A percentile compares a stretch with the other conserved stretches of the same genome.
Evolutionary conservation across 2,888 invertebrate species (phyloP).

Genomic region (Melitaea athalia): DNA sequence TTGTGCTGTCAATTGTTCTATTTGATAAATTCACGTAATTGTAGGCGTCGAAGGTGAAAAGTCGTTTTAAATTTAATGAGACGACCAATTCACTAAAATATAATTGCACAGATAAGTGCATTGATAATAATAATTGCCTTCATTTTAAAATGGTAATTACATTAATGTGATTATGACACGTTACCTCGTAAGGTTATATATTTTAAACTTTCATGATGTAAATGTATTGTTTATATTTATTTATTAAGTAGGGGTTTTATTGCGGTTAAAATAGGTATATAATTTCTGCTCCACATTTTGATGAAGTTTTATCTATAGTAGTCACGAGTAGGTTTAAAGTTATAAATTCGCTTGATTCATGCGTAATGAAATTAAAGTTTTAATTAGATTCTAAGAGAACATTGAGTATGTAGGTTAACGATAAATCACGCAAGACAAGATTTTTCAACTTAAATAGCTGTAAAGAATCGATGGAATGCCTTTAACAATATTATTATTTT

Average conservation of each 20-base stretch:
- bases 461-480: slow-evolving; percentile 11
- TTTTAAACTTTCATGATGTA: no score
- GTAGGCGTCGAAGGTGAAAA: slow-evolving; percentile 16
- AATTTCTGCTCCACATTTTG: no score
- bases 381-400: not conserved
- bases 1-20: not conserved
- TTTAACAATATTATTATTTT: not conserved
- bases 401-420: slow-evolving; percentile 1
- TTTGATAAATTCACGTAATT: slow-evolving; percentile 17
- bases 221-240: no score
- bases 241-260: no score
- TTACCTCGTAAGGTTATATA: not conserved
- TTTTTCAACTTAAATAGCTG: not conserved
- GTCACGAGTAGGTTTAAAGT: no score
- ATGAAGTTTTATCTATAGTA: no score
- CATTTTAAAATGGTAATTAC: not conserved
- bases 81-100: slow-evolving; percentile 1
- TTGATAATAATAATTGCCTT: not conserved
- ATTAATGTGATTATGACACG: not conserved
- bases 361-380: not conserved
- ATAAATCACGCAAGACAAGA: not conserved
- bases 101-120: not conserved
- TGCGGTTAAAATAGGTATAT: no score
- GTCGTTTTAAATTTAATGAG: slow-evolving; percentile 19
- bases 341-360: no score